A percentile compares a stretch with the other conserved stretches of the same genome.
phyloP scores from a whole-genome alignment of 2,113 vertebrate species.

The Planiliza haematocheilus region DNA sequence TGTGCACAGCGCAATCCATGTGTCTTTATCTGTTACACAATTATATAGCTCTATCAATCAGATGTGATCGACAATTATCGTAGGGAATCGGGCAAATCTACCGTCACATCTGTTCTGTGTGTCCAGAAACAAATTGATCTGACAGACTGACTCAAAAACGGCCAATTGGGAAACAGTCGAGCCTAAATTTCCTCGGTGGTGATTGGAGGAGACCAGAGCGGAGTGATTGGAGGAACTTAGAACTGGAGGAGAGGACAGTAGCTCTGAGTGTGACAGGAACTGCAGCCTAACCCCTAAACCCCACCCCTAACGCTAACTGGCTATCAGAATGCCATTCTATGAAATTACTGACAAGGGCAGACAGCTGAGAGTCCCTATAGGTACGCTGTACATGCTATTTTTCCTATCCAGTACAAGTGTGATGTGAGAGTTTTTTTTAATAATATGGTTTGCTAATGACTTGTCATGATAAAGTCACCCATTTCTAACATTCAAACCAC shows the following conservation, averaged over 20 bases:
- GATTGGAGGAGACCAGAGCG: constrained; percentile 77
- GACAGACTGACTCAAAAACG: constrained; percentile 31
- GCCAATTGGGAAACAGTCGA: constrained; percentile 60
- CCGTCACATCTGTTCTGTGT: constrained; percentile 60
- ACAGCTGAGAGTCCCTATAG: constrained; percentile 21
- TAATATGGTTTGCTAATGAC: constrained; percentile 51
- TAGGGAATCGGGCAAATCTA: constrained; percentile 40
- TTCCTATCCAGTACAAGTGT: constrained; percentile 36
- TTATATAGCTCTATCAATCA: constrained; percentile 49
- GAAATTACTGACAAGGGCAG: constrained; percentile 17
- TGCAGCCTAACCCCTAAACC: constrained; percentile 60
- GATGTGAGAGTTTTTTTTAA: constrained; percentile 46
- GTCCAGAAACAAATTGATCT: constrained; percentile 33
- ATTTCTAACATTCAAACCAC: constrained; percentile 70
- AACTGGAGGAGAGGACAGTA: constrained; percentile 65
- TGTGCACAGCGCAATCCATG: constrained; percentile 83
- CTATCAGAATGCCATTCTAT: constrained; percentile 25
- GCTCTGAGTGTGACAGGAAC: constrained; percentile 70
- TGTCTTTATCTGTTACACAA: constrained; percentile 82
- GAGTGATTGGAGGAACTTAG: constrained; percentile 59
- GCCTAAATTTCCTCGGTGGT: constrained; percentile 64
- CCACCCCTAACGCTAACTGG: constrained; percentile 50
- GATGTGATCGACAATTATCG: constrained; percentile 64
- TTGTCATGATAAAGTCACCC: constrained; percentile 60
- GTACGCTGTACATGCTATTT: constrained; percentile 16